phyloP scores from a whole-genome alignment of 53 echinoderm and acorn worm genomes.

The Arbacia lixula region DNA sequence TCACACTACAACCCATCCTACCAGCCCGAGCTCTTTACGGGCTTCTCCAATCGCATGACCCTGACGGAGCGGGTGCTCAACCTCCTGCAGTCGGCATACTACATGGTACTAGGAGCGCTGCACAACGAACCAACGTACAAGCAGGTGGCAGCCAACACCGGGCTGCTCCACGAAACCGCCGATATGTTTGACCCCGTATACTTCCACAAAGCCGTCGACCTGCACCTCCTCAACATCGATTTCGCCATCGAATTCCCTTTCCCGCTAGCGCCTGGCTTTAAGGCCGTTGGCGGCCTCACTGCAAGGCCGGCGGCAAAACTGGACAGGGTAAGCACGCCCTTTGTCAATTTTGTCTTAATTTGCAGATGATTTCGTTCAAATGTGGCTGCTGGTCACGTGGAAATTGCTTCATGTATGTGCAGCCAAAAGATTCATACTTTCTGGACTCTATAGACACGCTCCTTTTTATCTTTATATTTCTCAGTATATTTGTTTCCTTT shows the following conservation, averaged over 20 bases:
- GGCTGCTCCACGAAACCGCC: conserved; percentile 34
- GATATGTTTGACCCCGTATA: not conserved
- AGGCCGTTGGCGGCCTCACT: conserved; percentile 52
- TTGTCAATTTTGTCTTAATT: too few species aligned
- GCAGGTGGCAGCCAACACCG: conserved; percentile 27
- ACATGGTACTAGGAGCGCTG: conserved; percentile 1
- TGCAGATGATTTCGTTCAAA: too few species aligned
- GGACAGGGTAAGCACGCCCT: conserved; percentile 50
- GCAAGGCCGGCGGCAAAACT: conserved; percentile 54
- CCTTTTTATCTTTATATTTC: too few species aligned
- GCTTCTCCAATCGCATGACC: conserved; percentile 59
- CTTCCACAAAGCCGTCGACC: not conserved
- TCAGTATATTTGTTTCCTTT: too few species aligned
- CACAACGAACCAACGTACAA: not conserved
- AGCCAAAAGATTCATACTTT: too few species aligned
- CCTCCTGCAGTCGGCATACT: not conserved
- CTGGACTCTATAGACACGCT: too few species aligned
- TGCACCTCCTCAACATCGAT: conserved; percentile 66
- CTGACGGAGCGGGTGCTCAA: conserved; percentile 55
- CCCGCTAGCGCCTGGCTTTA: conserved; percentile 58
- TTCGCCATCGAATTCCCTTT: conserved; percentile 58
- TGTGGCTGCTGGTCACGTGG: too few species aligned
- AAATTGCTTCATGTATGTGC: too few species aligned
- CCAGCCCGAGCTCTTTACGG: conserved; percentile 37
- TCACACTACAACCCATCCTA: conserved; percentile 54